Percentiles rank a stretch among this genome's conserved stretches.
These are phyloP conservation scores for Cerastis leucographa DNA, from an alignment of 2,888 invertebrate species.

Conservation along the genomic window DNA sequence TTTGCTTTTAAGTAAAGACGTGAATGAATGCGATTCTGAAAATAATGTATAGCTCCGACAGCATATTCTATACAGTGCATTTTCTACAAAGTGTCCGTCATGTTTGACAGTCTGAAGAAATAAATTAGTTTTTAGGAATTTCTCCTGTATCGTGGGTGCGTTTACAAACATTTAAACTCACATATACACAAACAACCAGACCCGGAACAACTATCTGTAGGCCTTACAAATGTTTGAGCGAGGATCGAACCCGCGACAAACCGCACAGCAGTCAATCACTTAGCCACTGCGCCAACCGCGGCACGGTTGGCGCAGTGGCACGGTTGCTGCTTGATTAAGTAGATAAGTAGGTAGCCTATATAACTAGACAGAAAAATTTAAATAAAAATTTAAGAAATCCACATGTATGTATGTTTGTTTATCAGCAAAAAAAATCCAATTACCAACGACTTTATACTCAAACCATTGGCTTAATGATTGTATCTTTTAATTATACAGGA, in stretches of 20 bases:
- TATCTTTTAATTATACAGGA: no score
- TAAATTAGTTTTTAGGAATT: not conserved
- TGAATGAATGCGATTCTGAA: not conserved
- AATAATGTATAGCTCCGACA: not conserved
- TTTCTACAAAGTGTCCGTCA: not conserved
- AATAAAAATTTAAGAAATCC: not conserved
- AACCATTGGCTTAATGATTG: conserved; percentile 5
- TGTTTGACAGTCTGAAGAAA: not conserved
- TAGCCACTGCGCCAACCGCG: no score
- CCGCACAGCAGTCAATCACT: no score
- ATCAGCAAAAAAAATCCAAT: not conserved
- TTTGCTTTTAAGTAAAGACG: not conserved
- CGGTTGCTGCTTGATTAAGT: not conserved
- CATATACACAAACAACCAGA: no score
- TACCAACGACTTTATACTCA: not conserved
- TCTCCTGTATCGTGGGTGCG: no score
- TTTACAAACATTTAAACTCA: no score
- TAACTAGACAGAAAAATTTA: not conserved
- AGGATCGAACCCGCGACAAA: no score
- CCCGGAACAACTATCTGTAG: no score
- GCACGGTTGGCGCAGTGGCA: no score
- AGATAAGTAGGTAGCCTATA: not conserved
- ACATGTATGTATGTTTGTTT: not conserved
- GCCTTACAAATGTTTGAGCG: no score
- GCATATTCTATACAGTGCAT: not conserved